Percentiles rank a stretch among this genome's conserved stretches.
phyloP scores from a whole-genome alignment of 2,888 invertebrate genomes.

The Teleiodes luculella region DNA sequence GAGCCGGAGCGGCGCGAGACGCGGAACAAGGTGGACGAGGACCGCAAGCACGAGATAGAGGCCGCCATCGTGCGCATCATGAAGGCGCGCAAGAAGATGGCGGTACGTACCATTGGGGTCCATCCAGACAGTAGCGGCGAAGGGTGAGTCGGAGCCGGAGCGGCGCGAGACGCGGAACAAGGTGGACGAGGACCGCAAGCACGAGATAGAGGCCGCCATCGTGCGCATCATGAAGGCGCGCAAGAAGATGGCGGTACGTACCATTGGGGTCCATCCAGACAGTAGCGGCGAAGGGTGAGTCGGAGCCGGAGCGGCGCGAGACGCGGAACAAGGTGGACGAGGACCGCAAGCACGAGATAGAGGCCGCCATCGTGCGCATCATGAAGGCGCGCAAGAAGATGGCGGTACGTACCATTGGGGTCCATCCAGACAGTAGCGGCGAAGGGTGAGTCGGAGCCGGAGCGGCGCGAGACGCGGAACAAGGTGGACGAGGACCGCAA shows the following conservation, averaged over 20 bases:
- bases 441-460: too few species aligned
- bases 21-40: constrained; percentile 99
- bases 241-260: constrained; percentile 90
- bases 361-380: constrained; percentile 98
- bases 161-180: too few species aligned
- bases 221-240: constrained; percentile 99
- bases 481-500: constrained; percentile 99
- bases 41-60: constrained; percentile 99
- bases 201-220: constrained; percentile 99
- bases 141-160: too few species aligned
- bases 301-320: too few species aligned
- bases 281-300: too few species aligned
- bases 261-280: too few species aligned
- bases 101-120: too few species aligned
- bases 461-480: too few species aligned
- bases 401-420: constrained; percentile 85
- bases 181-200: constrained; percentile 99
- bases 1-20: too few species aligned
- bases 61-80: constrained; percentile 99
- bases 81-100: constrained; percentile 98
- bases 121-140: too few species aligned
- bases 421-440: too few species aligned
- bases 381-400: constrained; percentile 99
- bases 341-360: constrained; percentile 99
- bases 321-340: too few species aligned